phyloP scores from a whole-genome alignment of 2,113 vertebrate species.

The Microcebus murinus region DNA sequence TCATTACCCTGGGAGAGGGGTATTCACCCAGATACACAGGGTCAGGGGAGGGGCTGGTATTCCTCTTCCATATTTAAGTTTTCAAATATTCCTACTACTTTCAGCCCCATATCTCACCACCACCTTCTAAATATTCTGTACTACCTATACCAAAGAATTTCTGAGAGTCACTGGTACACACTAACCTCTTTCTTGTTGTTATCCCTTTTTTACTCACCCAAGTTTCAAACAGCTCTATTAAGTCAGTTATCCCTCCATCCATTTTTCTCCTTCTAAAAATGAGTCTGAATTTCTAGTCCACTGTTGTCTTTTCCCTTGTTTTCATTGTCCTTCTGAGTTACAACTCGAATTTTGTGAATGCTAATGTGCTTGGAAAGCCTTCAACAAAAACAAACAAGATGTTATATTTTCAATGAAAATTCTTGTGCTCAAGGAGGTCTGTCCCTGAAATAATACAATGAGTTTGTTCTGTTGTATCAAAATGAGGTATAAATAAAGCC shows the following conservation, averaged over 20 bases:
- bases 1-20: not conserved
- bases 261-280: conserved; percentile 13
- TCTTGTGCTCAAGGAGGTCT: conserved; percentile 28
- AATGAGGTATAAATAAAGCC: not conserved
- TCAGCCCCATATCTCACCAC: not conserved
- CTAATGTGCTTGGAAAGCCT: not conserved
- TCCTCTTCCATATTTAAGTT: not conserved
- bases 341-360: conserved; percentile 29
- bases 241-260: not conserved
- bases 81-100: not conserved
- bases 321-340: not conserved
- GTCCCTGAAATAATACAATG: conserved; percentile 32
- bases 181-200: not conserved
- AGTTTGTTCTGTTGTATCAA: not conserved
- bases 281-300: not conserved
- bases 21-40: no score
- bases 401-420: conserved; percentile 45
- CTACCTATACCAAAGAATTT: not conserved
- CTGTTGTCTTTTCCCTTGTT: not conserved
- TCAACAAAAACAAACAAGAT: conserved; percentile 53
- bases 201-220: not conserved
- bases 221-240: not conserved
- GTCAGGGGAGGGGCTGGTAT: rapidly evolving
- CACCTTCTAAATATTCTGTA: not conserved
- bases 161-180: not conserved